phyloP scores from a whole-genome alignment of 2,113 vertebrate genomes.

The Hypocryptadius cinnamomeus region DNA sequence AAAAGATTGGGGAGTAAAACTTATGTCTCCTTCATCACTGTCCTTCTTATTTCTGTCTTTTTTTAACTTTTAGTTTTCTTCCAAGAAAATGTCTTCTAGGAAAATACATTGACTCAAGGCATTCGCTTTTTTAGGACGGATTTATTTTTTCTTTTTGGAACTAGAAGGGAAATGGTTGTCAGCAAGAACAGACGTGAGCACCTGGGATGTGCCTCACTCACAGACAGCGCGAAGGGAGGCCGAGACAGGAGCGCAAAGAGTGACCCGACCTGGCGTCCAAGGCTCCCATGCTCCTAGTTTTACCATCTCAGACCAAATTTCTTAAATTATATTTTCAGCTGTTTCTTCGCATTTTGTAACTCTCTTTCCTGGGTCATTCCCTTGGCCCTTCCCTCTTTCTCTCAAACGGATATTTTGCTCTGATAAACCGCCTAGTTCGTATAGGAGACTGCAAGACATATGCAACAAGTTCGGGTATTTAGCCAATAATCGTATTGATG shows the following conservation, averaged over 20 bases:
- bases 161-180: not conserved
- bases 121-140: not conserved
- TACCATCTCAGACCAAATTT: not conserved
- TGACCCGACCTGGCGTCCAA: fast-evolving
- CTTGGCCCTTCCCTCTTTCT: fast-evolving
- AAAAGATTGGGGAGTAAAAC: not conserved
- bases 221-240: not conserved
- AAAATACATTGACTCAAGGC: not conserved
- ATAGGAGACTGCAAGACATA: not conserved
- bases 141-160: not conserved
- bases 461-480: not conserved
- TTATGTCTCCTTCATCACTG: not conserved
- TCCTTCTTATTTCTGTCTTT: not conserved
- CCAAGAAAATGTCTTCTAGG: not conserved
- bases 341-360: not conserved
- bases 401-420: not conserved
- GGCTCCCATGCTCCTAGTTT: not conserved
- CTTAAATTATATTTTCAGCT: not conserved
- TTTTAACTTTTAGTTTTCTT: not conserved
- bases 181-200: not conserved
- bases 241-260: fast-evolving
- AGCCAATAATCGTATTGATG: not conserved
- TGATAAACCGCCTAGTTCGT: not conserved
- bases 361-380: not conserved
- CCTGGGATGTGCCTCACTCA: not conserved